These are phyloP conservation scores for Pyralis farinalis DNA, from an alignment of 2,888 invertebrate genomes.

Conservation along the genomic window DNA sequence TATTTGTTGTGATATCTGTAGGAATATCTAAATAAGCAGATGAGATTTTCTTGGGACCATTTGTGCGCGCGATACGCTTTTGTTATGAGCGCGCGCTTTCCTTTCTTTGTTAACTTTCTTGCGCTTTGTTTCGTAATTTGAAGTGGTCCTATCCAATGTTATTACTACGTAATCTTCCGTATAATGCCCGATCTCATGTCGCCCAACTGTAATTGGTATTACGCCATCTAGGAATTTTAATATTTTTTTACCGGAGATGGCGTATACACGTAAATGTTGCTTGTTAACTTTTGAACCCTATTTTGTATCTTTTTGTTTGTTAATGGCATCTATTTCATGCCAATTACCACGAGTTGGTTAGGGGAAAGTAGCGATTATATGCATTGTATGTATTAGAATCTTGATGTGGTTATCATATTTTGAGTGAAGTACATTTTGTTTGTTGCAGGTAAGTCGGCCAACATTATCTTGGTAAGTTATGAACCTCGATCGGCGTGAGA, in stretches of 20 bases:
- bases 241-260: constrained; percentile 40
- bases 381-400: too few relatives aligned
- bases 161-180: constrained; percentile 58
- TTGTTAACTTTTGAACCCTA: constrained; percentile 52
- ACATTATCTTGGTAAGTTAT: constrained; percentile 16
- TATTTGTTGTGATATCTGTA: constrained; percentile 19
- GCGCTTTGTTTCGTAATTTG: constrained; percentile 69
- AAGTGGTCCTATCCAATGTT: constrained; percentile 43
- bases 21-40: constrained; percentile 19
- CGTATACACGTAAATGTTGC: constrained; percentile 31
- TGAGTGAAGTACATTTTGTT: constrained; percentile 28
- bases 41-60: constrained; percentile 29
- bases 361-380: not conserved
- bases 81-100: constrained; percentile 56
- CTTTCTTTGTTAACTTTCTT: constrained; percentile 67
- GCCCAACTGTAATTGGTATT: constrained; percentile 53
- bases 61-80: constrained; percentile 45
- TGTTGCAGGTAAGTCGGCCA: constrained; percentile 66
- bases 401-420: too few relatives aligned
- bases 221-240: constrained; percentile 48
- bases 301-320: constrained; percentile 26
- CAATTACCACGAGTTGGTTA: not conserved
- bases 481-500: constrained; percentile 27
- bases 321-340: constrained; percentile 9
- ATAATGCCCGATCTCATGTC: constrained; percentile 60